Evolutionary conservation across 1,140 invertebrate species (phyloP).

Genomic region (Nixonia krombeini): DNA sequence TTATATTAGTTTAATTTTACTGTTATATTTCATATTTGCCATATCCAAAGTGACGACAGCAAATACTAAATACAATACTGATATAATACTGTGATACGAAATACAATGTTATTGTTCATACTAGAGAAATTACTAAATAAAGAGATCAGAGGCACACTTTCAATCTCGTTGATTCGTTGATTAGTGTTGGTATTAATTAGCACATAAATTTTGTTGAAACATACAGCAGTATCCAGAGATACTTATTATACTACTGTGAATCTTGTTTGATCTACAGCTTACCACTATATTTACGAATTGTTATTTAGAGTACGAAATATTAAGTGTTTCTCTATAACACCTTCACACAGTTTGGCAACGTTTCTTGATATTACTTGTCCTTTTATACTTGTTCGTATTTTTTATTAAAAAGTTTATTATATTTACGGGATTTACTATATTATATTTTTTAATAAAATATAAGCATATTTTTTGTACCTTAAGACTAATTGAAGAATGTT

Average conservation of each 20-base stretch:
- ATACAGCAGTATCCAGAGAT: conserved; percentile 56
- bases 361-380: not conserved
- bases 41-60: conserved; percentile 69
- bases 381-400: not conserved
- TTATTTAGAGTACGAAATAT: conserved; percentile 48
- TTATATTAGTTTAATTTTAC: conserved; percentile 72
- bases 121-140: conserved; percentile 61
- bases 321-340: conserved; percentile 26
- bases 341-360: conserved; percentile 22
- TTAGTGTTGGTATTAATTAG: conserved; percentile 61
- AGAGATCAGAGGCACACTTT: conserved; percentile 56
- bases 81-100: conserved; percentile 71
- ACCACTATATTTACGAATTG: conserved; percentile 33
- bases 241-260: conserved; percentile 30
- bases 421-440: no score
- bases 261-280: conserved; percentile 46
- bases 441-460: no score
- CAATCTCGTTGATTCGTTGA: conserved; percentile 59
- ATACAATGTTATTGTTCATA: conserved; percentile 70
- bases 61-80: conserved; percentile 68
- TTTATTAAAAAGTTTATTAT: no score
- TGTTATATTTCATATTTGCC: conserved; percentile 71
- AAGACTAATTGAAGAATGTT: no score
- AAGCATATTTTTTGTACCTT: no score
- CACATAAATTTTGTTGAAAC: conserved; percentile 58